Percentiles rank a stretch among this genome's conserved stretches.
These are phyloP conservation scores for Eurypyga helias DNA, from an alignment of 2,113 vertebrate species.

Conservation along the genomic window DNA sequence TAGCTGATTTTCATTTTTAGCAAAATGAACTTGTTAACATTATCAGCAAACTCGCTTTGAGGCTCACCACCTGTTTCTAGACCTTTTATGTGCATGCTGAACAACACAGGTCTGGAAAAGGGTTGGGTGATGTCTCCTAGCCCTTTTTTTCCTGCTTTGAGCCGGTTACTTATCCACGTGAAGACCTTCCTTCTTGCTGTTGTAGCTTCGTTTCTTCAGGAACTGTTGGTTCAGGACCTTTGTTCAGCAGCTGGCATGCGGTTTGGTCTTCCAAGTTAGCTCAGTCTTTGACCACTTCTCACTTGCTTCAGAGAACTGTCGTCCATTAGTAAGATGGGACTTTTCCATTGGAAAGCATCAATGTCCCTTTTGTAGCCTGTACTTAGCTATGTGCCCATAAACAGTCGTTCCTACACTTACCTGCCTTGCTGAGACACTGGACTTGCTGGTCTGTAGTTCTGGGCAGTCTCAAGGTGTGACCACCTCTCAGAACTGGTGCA, in stretches of 20 bases:
- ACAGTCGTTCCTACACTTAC: neutral
- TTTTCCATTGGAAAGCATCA: neutral
- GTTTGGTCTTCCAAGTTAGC: neutral
- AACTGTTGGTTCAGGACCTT: neutral
- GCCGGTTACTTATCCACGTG: neutral
- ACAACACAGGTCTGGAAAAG: neutral
- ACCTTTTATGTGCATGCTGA: neutral
- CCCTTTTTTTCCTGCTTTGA: neutral
- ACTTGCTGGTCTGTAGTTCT: neutral
- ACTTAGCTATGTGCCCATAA: accelerated
- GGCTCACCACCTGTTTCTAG: neutral
- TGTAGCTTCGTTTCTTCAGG: neutral
- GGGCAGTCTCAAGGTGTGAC: neutral
- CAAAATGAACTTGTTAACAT: neutral
- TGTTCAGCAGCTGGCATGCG: neutral
- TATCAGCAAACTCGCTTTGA: neutral
- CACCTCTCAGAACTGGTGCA: neutral
- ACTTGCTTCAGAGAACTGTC: neutral
- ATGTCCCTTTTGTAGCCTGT: neutral
- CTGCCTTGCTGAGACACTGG: neutral
- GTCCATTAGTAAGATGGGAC: neutral
- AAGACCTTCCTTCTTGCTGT: neutral
- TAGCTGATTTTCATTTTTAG: neutral
- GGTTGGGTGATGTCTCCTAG: neutral
- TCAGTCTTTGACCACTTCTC: neutral